Evolutionary conservation across 2,113 vertebrate genomes (phyloP).

Genomic region (Suricata suricatta): DNA sequence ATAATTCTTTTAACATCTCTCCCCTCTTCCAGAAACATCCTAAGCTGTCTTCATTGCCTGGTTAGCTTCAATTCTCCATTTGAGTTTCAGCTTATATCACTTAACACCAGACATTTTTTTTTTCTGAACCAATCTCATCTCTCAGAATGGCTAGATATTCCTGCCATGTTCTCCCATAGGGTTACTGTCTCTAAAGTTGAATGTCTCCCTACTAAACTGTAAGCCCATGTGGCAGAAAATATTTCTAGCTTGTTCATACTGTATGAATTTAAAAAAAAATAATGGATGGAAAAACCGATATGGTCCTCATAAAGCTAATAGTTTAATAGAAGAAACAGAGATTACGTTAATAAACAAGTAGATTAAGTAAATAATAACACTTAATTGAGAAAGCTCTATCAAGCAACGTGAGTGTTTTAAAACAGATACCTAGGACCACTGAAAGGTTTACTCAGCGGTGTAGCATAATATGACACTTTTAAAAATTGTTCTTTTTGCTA

Average conservation of each 20-base stretch:
- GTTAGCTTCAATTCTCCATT: not conserved
- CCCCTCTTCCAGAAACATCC: not conserved
- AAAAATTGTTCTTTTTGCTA: not conserved
- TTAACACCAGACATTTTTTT: not conserved
- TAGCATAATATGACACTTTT: not conserved
- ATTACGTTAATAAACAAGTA: not conserved
- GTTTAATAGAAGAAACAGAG: not conserved
- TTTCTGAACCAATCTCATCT: not conserved
- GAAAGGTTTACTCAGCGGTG: not conserved
- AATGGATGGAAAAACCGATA: not conserved
- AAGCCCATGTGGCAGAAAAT: not conserved
- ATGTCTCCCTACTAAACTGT: not conserved
- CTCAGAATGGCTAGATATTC: not conserved
- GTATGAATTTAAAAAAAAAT: not conserved
- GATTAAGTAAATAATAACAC: not conserved
- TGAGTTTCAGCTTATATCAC: not conserved
- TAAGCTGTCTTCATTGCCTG: not conserved
- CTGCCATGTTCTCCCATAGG: not conserved
- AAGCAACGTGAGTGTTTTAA: not conserved
- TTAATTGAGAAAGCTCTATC: not conserved
- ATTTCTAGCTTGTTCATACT: not conserved
- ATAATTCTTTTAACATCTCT: not conserved
- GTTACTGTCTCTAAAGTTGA: not conserved
- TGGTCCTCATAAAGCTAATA: not conserved
- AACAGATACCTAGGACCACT: not conserved